These are phyloP conservation scores for Drosophila diplacantha DNA, from an alignment of 2,888 invertebrate genomes.

Conservation along the genomic window DNA sequence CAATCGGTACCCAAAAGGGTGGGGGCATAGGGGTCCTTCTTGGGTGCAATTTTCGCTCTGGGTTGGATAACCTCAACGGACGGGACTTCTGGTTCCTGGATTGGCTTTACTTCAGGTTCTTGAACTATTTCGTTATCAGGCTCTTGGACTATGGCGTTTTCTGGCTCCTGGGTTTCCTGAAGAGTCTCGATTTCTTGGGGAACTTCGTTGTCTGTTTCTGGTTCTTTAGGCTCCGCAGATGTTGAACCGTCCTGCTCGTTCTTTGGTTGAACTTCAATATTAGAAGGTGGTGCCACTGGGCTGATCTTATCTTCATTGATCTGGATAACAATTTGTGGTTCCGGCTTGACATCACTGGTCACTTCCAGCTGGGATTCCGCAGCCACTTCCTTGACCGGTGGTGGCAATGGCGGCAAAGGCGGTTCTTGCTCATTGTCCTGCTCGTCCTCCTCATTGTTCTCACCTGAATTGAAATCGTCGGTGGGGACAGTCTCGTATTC, in stretches of 20 bases:
- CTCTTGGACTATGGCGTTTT: not conserved
- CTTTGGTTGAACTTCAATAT: not conserved
- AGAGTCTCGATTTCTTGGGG: not conserved
- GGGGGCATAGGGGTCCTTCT: constrained; percentile 70
- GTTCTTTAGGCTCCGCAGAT: not conserved
- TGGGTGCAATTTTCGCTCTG: constrained; percentile 58
- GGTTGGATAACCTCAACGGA: constrained; percentile 8
- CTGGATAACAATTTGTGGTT: constrained; percentile 25
- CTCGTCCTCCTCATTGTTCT: constrained; percentile 27
- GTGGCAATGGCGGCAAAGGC: constrained; percentile 53
- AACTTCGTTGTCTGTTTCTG: not conserved
- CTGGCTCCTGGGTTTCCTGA: not conserved
- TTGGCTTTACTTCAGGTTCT: not conserved
- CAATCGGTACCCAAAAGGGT: constrained; percentile 74
- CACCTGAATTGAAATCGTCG: constrained; percentile 41
- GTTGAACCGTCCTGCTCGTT: too few species aligned
- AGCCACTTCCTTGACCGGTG: constrained; percentile 21
- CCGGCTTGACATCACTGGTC: constrained; percentile 3
- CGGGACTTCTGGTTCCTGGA: not conserved
- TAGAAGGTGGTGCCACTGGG: not conserved
- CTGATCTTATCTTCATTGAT: constrained; percentile 3
- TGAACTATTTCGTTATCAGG: not conserved
- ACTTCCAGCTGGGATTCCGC: constrained; percentile 1
- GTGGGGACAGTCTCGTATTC: constrained; percentile 53
- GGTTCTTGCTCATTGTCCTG: constrained; percentile 17